phyloP scores from a whole-genome alignment of 1,140 invertebrate genomes.

The Drosophila bocqueti region DNA sequence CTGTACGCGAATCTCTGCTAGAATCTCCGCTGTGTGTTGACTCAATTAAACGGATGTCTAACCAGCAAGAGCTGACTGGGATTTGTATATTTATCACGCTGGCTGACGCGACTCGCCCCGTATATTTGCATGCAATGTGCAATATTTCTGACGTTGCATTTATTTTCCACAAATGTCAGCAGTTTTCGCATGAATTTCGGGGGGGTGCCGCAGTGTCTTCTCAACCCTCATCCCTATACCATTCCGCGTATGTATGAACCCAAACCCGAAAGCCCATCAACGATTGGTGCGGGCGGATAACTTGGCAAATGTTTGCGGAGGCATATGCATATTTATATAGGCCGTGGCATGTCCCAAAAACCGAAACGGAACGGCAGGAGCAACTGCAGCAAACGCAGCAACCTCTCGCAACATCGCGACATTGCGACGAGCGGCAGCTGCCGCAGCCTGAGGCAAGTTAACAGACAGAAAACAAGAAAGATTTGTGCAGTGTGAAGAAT shows the following conservation, averaged over 20 bases:
- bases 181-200: conserved; percentile 75
- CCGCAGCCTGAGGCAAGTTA: conserved; percentile 28
- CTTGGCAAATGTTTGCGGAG: conserved; percentile 73
- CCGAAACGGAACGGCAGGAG: background rate
- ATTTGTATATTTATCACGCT: conserved; percentile 75
- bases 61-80: conserved; percentile 48
- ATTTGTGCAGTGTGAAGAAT: background rate
- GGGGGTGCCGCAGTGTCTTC: background rate
- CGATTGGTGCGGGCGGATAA: conserved; percentile 24
- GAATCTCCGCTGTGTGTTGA: conserved; percentile 58
- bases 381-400: conserved; percentile 6
- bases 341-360: conserved; percentile 46
- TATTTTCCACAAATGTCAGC: conserved; percentile 76
- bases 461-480: conserved; percentile 20
- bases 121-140: conserved; percentile 77
- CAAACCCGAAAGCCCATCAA: background rate
- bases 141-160: conserved; percentile 77
- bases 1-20: background rate
- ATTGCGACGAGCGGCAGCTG: conserved; percentile 15
- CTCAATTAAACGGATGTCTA: conserved; percentile 78
- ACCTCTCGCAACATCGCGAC: conserved; percentile 6
- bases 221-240: background rate
- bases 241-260: conserved; percentile 4
- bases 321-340: conserved; percentile 81
- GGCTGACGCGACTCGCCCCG: conserved; percentile 36